These are phyloP conservation scores for Takifugu flavidus DNA, from an alignment of 2,113 vertebrate species.

Conservation along the genomic window DNA sequence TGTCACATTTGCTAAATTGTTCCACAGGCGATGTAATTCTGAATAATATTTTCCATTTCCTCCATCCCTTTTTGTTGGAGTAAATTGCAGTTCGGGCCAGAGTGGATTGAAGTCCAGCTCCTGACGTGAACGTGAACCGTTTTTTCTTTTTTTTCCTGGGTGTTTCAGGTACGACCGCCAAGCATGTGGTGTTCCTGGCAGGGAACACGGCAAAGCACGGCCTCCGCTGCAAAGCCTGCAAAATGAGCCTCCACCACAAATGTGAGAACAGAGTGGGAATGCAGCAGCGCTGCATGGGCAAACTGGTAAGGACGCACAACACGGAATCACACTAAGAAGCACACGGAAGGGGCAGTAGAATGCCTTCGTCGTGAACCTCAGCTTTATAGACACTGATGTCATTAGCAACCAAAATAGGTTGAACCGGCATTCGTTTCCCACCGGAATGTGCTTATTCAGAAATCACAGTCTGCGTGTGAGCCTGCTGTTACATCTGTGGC, in stretches of 20 bases:
- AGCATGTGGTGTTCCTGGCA: slow-evolving; percentile 80
- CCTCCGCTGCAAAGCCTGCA: slow-evolving; percentile 96
- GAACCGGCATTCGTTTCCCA: slow-evolving; percentile 30
- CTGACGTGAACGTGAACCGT: slow-evolving; percentile 17
- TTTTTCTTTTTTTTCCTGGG: slow-evolving; percentile 16
- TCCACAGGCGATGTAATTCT: slow-evolving; percentile 16
- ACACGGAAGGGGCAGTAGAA: neutral
- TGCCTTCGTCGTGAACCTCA: neutral
- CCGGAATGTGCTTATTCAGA: slow-evolving; percentile 66
- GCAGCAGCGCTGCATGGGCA: slow-evolving; percentile 94
- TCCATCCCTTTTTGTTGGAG: slow-evolving; percentile 8
- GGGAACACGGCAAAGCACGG: slow-evolving; percentile 90
- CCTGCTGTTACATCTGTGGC: slow-evolving; percentile 54
- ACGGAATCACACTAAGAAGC: neutral
- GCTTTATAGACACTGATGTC: slow-evolving; percentile 16
- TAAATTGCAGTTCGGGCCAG: neutral
- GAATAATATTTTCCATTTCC: slow-evolving; percentile 19
- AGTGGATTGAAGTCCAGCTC: neutral
- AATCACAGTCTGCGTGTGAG: slow-evolving; percentile 58
- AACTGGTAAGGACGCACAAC: slow-evolving; percentile 83
- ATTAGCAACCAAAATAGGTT: slow-evolving; percentile 26
- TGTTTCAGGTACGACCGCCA: slow-evolving; percentile 77
- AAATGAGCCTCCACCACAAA: slow-evolving; percentile 98
- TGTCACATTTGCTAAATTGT: slow-evolving; percentile 7
- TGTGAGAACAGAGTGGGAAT: slow-evolving; percentile 83